Base-by-base conservation (phyloP, 2,888 invertebrate genomes). In the Dichetophora obliterata region DNA sequence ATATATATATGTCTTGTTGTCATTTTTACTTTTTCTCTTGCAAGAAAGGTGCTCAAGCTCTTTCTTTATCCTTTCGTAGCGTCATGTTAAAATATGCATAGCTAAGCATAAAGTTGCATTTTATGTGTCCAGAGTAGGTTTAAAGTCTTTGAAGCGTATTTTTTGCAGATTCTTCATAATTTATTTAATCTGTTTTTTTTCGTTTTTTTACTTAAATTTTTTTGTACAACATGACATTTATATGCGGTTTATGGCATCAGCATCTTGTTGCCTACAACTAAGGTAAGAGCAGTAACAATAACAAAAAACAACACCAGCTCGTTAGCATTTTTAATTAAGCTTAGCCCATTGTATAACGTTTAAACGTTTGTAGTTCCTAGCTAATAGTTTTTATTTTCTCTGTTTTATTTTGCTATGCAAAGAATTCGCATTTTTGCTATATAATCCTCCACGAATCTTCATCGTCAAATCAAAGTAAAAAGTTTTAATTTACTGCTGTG, bases 221-320 rank as follows among this genome's bases (percentile, higher is more conserved):
- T 71, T 71, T 59, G 34, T 22, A 14, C 19, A 71, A 71, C 71
- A 71, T 71, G 71, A 71, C 71, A 71, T 71, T 34, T 71, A 57
- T n/a, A 37, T 59, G 43, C 27, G 59, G 59, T 22, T 59, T 59
- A 27, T 59, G 59, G 24, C 22, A 59, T 9, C 54, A 54, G 54
- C 22, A 43, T 43, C 19, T 54, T 19, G 59, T 22, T 5, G 27
- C 24, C 59, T 59, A 27, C 27, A 6, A 8, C 14, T 16, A 27
- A 27, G 16, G 14, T 27, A 59, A 5, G 1, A 59, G 27, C 59
- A 59, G 19, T 14, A 11, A 27, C 24, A 24, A 59, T 0, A 27
- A 59, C 14, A 59, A 11, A 27, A 9, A 24, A 59, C 2, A 27
- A 59, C 14, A 59, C 24, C n/a, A 59, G 9, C 59, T 59, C 59